Evolutionary conservation across 2,113 vertebrate species (phyloP), one percentile per base, ranked within the genome.

Genomic region (Nothoprocta perdicaria): DNA sequence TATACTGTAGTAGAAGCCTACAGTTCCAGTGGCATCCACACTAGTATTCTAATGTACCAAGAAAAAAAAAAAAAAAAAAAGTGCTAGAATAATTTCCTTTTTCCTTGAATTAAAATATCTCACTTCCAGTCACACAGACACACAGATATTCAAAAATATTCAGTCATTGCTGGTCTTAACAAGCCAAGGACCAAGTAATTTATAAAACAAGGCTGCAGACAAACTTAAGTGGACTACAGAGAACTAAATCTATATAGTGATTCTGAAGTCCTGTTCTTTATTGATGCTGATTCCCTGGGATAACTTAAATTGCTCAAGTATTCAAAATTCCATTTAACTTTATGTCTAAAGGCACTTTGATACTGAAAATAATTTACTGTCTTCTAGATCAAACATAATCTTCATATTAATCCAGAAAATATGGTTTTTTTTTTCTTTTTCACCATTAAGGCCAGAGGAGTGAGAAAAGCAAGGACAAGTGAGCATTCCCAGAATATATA

Each of bases 81-180:
- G 3, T 40, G 5, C 1, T 15, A 63, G 1, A 22, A 24, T 17
- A 2, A 0, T 78, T 58, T 88, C 43, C 27, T 17, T 58, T 38
- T 38, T 38, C 35, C 35, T 38, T 38, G 35, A 38, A 57, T 5
- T 4, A 68, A 41, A 40, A 62, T 9, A 15, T 3, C 10, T 52
- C 31, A 18, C 31, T 65, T 61, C 3, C 22, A 40, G 10, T 8
- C 19, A 24, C 24, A 38, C 2, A 75, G 13, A 5, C 16, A 22
- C 24, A 38, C 2, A 75, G 13, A 5, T 41, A 67, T 8, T 6
- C 0, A 45, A 45, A 75, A 82, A 68, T 55, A 66, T 29, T 72
- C 84, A 55, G 5, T 16, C 9, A 45, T n/a, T 40, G 1, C 3
- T n/a, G 12, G 3, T 0, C 11, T 84, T 91, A 63, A 22, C 1